Base-by-base conservation (phyloP, 2,797 vertebrate genomes). In the Halcyon smyrnensis region DNA sequence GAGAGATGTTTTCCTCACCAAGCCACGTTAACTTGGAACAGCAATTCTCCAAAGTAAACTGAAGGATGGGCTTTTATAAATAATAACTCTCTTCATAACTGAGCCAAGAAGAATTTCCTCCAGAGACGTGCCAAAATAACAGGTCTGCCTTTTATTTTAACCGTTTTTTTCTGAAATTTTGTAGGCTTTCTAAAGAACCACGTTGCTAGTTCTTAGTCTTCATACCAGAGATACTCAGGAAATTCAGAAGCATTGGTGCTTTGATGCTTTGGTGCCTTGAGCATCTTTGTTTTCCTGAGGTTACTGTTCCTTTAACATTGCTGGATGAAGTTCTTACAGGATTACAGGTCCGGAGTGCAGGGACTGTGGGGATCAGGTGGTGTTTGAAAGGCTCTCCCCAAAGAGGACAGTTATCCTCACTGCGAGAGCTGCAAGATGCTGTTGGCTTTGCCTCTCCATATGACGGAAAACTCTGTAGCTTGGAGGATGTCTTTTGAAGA, bases 71-170 rank as follows among this genome's bases (percentile, higher is more conserved):
- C 74, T 86, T 90, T 92, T 82, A 50, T 84, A 88, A 89, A 83
- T 85, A 94, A 74, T 48, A 51, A 54, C 60, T 92, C 83, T 60
- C 57, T 81, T 89, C 84, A 60, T 60, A 84, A 78, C 64, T 53
- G 78, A 77, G 68, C 86, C 87, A 89, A 76, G 82, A 65, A 85
- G 96, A 93, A 95, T 95, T 94, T 95, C 93, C 94, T 96, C 73
- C 86, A 65, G 13, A 20, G 85, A 51, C 59, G 94, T 94, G 89
- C 92, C 89, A 95, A 90, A 85, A 91, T n/a, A 90, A 63, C 87
- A 92, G 53, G 25, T 94, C 95, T 96, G 39, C 60, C 74, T 89
- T 92, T 85, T 80, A 64, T 80, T 93, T 91, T 62, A 64, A 50
- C 14, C 63, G 59, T 84, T 53, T 34, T 34, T 87, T 46, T 39